These are phyloP conservation scores for Dicentrarchus labrax DNA, from an alignment of 2,113 vertebrate species.

Conservation along the genomic window DNA sequence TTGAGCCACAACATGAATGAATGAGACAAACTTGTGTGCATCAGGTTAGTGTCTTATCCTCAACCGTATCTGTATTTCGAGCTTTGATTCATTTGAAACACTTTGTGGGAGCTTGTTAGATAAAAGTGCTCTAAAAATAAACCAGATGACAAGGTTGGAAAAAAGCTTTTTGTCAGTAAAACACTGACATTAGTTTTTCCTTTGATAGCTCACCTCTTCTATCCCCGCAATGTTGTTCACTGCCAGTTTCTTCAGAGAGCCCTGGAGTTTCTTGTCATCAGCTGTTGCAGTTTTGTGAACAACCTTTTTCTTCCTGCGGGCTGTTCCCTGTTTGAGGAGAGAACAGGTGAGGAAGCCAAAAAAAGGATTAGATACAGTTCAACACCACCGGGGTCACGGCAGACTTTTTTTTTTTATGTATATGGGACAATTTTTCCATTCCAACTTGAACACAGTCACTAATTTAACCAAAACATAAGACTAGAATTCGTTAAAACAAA, in stretches of 20 bases:
- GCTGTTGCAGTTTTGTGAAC: slow-evolving; percentile 98
- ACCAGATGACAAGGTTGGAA: neutral
- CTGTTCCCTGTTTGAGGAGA: slow-evolving; percentile 88
- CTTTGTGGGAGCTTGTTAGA: neutral
- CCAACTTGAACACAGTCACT: neutral
- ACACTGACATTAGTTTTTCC: neutral
- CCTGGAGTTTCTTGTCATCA: slow-evolving; percentile 99
- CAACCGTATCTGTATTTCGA: neutral
- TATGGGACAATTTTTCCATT: neutral
- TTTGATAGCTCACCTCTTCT: slow-evolving; percentile 89
- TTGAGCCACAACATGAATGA: neutral
- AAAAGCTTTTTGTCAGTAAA: no score
- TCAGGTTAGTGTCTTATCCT: neutral
- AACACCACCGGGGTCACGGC: neutral
- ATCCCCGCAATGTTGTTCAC: slow-evolving; percentile 99
- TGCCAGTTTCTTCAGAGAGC: slow-evolving; percentile 97
- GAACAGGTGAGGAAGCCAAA: slow-evolving; percentile 26
- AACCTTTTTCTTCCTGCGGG: slow-evolving; percentile 99
- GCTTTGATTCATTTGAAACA: slow-evolving; percentile 19
- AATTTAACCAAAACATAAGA: neutral
- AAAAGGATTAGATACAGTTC: slow-evolving; percentile 14
- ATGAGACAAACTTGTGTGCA: neutral
- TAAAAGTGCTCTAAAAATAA: slow-evolving; percentile 57
- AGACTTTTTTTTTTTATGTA: neutral
- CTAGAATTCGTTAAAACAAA: neutral